Percentiles rank a stretch among this genome's conserved stretches.
These are phyloP conservation scores for Scaptodrosophila latifasciaeformis DNA, from an alignment of 2,888 invertebrate species.

Conservation along the genomic window DNA sequence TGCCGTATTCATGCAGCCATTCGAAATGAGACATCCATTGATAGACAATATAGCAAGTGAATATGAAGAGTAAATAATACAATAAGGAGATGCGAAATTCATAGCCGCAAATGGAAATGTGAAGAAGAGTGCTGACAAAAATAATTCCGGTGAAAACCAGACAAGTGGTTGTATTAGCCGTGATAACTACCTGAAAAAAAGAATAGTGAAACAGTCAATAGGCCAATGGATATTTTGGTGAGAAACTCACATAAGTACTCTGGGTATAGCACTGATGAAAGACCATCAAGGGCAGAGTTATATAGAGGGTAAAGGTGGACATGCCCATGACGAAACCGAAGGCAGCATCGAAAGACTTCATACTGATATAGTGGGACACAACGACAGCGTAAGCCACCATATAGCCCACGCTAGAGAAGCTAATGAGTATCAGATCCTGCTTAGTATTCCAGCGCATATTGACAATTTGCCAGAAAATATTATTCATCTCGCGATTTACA, in stretches of 20 bases:
- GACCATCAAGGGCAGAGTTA: slow-evolving; percentile 23
- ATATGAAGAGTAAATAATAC: slow-evolving; percentile 16
- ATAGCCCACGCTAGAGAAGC: slow-evolving; percentile 22
- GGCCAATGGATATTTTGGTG: not conserved
- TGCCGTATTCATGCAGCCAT: slow-evolving; percentile 24
- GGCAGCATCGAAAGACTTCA: slow-evolving; percentile 16
- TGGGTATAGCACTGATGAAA: slow-evolving; percentile 21
- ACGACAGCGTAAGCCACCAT: slow-evolving; percentile 6
- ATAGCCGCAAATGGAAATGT: slow-evolving; percentile 38
- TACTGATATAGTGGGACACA: slow-evolving; percentile 8
- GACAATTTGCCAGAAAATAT: slow-evolving; percentile 39
- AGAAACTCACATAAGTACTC: slow-evolving; percentile 15
- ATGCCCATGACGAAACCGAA: slow-evolving; percentile 34
- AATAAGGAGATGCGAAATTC: slow-evolving; percentile 44
- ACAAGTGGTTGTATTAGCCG: slow-evolving; percentile 10
- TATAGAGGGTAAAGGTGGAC: slow-evolving; percentile 19
- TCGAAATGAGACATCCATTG: slow-evolving; percentile 11
- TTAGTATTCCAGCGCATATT: slow-evolving; percentile 7
- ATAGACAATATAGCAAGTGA: not conserved
- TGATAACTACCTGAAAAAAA: slow-evolving; percentile 18
- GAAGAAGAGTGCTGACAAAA: slow-evolving; percentile 15
- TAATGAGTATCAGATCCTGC: slow-evolving; percentile 21
- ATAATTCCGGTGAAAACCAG: slow-evolving; percentile 13
- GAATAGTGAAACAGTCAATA: not conserved
- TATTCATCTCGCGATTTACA: slow-evolving; percentile 22